These are phyloP conservation scores for Eumacrocentrus americanus DNA, from an alignment of 2,888 invertebrate species.

Conservation along the genomic window DNA sequence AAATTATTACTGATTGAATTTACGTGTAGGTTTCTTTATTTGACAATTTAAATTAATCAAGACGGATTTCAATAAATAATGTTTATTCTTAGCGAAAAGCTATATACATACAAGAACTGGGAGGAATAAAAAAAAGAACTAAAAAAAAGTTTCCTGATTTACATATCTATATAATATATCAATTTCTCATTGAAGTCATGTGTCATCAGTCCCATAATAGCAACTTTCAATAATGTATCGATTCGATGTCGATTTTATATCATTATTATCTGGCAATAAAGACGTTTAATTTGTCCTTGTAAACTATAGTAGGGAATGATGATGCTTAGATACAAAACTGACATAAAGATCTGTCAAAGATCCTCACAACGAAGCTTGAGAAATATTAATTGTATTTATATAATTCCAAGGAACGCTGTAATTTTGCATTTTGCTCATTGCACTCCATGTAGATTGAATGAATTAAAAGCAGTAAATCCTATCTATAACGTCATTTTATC, in stretches of 20 bases:
- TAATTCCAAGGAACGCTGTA: too few relatives aligned
- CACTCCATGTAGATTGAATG: too few relatives aligned
- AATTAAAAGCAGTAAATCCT: too few relatives aligned
- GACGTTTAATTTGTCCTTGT: slow-evolving; percentile 2
- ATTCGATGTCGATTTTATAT: slow-evolving; percentile 8
- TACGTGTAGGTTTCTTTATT: neutral
- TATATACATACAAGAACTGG: slow-evolving; percentile 45
- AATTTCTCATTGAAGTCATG: slow-evolving; percentile 41
- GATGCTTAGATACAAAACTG: too few relatives aligned
- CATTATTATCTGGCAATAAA: slow-evolving; percentile 5
- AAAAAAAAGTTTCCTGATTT: too few relatives aligned
- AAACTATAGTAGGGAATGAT: slow-evolving; percentile 11
- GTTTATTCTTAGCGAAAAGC: slow-evolving; percentile 51
- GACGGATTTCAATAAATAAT: slow-evolving; percentile 47
- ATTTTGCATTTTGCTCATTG: too few relatives aligned
- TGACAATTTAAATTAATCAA: slow-evolving; percentile 20
- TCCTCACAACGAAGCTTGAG: too few relatives aligned
- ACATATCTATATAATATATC: too few relatives aligned
- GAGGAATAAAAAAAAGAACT: slow-evolving; percentile 43
- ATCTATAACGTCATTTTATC: too few relatives aligned
- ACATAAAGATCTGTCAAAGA: too few relatives aligned
- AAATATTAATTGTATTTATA: too few relatives aligned
- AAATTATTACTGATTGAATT: neutral
- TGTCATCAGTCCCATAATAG: slow-evolving; percentile 28
- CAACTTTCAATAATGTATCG: neutral